These are phyloP conservation scores for Plagodis dolabraria DNA, from an alignment of 2,888 invertebrate species.

Conservation along the genomic window DNA sequence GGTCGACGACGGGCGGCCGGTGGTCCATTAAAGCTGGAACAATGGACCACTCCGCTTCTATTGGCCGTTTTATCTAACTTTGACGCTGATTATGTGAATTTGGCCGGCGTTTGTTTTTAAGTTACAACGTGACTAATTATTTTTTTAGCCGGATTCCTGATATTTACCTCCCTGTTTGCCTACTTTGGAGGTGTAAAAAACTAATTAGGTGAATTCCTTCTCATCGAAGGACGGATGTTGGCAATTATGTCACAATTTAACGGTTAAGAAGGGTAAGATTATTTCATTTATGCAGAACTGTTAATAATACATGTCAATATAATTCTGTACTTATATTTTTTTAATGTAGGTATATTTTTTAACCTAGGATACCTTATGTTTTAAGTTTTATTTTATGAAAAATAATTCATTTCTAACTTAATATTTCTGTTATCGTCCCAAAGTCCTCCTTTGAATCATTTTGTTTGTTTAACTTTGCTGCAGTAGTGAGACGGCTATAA, in stretches of 20 bases:
- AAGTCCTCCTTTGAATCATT: no score
- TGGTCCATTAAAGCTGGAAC: slow-evolving; percentile 80
- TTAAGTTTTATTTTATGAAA: no score
- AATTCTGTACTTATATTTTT: no score
- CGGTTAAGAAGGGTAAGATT: background rate
- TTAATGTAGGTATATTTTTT: no score
- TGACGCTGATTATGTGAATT: slow-evolving; percentile 77
- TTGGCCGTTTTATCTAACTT: slow-evolving; percentile 78
- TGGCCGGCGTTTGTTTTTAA: slow-evolving; percentile 62
- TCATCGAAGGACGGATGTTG: slow-evolving; percentile 10
- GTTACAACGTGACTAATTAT: slow-evolving; percentile 41
- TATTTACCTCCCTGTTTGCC: slow-evolving; percentile 22
- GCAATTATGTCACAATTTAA: slow-evolving; percentile 5
- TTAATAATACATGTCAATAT: background rate
- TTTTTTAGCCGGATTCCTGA: slow-evolving; percentile 16
- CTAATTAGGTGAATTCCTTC: slow-evolving; percentile 14
- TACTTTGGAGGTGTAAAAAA: slow-evolving; percentile 22
- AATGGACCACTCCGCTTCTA: slow-evolving; percentile 77
- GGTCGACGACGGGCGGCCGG: slow-evolving; percentile 60
- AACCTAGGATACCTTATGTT: no score
- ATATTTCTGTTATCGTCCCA: no score
- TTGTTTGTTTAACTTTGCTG: no score
- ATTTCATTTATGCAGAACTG: background rate
- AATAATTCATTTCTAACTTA: no score
- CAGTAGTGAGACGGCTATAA: slow-evolving; percentile 1